A percentile compares a stretch with the other conserved stretches of the same genome.
Evolutionary conservation across 2,113 vertebrate genomes (phyloP).

Genomic region (Pseudopodoces humilis): DNA sequence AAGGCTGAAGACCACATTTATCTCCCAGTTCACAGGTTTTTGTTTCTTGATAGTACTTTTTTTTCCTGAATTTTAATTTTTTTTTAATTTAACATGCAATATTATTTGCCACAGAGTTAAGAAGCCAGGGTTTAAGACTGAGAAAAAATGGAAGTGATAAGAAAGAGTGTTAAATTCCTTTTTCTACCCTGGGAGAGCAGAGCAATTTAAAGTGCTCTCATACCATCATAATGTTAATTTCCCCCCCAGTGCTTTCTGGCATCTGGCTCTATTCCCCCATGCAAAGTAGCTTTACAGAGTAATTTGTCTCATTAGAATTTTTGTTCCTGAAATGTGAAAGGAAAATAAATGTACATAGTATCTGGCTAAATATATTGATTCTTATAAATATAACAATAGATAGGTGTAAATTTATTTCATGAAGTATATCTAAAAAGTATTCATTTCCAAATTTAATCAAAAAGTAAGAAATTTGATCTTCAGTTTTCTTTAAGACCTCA

Average conservation of each 20-base stretch:
- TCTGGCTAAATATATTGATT: background rate
- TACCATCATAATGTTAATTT: slow-evolving; percentile 27
- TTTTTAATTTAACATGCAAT: background rate
- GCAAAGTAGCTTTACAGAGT: slow-evolving; percentile 3
- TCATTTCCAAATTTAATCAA: background rate
- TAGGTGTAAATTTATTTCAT: background rate
- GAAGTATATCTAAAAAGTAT: background rate
- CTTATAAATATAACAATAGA: background rate
- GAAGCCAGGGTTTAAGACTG: background rate
- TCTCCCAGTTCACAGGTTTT: background rate
- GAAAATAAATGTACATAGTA: background rate
- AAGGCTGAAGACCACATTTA: background rate
- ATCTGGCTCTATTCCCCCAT: slow-evolving; percentile 40
- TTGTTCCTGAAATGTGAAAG: background rate
- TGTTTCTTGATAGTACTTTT: background rate
- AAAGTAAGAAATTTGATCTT: background rate
- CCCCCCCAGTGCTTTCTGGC: slow-evolving; percentile 27
- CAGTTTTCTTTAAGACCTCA: background rate
- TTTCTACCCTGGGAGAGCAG: background rate
- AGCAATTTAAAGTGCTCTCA: slow-evolving; percentile 33
- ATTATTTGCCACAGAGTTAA: background rate
- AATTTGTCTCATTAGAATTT: slow-evolving; percentile 30
- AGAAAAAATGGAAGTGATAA: background rate
- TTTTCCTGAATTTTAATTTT: background rate
- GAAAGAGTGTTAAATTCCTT: background rate